Evolutionary conservation across 2,113 vertebrate species (phyloP), one percentile per base, ranked within the genome.

Genomic region (Callipepla squamata): DNA sequence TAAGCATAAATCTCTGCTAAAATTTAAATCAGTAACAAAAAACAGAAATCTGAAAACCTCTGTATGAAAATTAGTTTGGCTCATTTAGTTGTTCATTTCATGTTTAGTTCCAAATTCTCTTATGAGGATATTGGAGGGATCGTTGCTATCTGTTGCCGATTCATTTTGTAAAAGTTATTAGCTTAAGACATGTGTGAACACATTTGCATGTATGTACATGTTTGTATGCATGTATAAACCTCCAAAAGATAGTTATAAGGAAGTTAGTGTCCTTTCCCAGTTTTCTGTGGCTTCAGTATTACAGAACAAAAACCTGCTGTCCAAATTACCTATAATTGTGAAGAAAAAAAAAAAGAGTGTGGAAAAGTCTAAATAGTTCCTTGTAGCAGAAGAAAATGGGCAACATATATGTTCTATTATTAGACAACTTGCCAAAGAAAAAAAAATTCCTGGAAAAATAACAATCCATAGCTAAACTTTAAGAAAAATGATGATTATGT

Each of bases 211-310:
- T 42, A 30, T 32, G 7, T 50, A 19, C 7, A 22, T 13, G 7
- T 30, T 22, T 51, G 1, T 14, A 26, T 0, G 1, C 12, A 58
- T 19, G 7, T 3, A 2, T 28, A 32, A 53, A 15, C 10, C 3
- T 75, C 1, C 14, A 5, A 44, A 14, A 8, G 3, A 86, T 3
- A 7, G n/a, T 61, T 26, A 38, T 1, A 2, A 68, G 19, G 4
- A 45, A 1, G 0, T 42, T 1, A 42, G 53, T 82, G 16, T 50
- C 25, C 15, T 72, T 75, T 59, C n/a, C 2, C 3, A 42, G 47
- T 50, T n/a, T 69, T 44, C 7, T 58, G 14, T 44, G 3, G 4
- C 25, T 61, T 20, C 11, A 1, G 26, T 47, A 48, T 21, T 42
- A 48, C 16, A 65, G 18, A 81, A 75, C 5, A 53, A 45, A 72